Evolutionary conservation across 53 echinoderm and acorn worm species (phyloP), one percentile per base, ranked within the genome.

Genomic region (Actinopyga echinites): DNA sequence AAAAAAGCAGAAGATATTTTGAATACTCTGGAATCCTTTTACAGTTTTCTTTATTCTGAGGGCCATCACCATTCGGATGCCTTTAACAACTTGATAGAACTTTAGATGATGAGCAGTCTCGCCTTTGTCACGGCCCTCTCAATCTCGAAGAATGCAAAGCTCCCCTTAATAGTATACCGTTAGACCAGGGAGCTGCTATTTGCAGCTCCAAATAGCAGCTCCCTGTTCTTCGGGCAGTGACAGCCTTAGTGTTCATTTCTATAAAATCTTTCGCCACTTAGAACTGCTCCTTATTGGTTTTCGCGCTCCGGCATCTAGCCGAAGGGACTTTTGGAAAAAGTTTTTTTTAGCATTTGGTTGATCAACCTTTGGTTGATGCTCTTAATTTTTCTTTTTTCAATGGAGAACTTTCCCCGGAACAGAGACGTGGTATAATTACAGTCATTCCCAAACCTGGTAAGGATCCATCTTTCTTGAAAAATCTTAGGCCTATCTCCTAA

Each of bases 201-300:
- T n/a, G n/a, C n/a, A n/a, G n/a, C n/a, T n/a, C n/a, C n/a, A n/a
- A n/a, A n/a, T n/a, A n/a, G n/a, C n/a, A n/a, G n/a, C n/a, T n/a
- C n/a, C n/a, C n/a, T n/a, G n/a, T n/a, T 44, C 49, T 44, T 23
- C 74, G 6, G 49, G 74, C 42, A 44, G 74, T 20, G 74, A 74
- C 23, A 7, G 74, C 42, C 49, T 73, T 71, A 5, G 40, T 20
- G 38, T 45, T 73, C n/a, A 43, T 43, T 34, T 73, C 0, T 3
- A 4, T 10, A 40, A 40, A 40, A 0, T 7, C 10, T 40, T 40
- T 10, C 10, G 40, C 8, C 40, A 40, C 40, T 40, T 40, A n/a
- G n/a, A n/a, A n/a, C n/a, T n/a, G n/a, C n/a, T n/a, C n/a, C n/a
- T n/a, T n/a, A n/a, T n/a, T n/a, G n/a, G n/a, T n/a, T n/a, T n/a